phyloP scores from a whole-genome alignment of 23 tunicate genomes.

The Styela clava region DNA sequence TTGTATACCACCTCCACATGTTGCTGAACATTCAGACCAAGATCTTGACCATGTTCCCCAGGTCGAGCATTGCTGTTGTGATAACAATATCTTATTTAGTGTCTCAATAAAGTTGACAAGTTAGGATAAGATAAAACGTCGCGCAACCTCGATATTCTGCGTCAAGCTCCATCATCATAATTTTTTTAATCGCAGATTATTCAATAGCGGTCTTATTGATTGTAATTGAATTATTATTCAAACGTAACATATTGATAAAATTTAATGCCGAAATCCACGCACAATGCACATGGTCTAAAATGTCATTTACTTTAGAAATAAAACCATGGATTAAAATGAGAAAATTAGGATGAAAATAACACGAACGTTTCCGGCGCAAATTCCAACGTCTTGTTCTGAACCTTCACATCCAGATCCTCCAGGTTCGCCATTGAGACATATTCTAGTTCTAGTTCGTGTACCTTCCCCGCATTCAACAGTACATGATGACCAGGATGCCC shows the following conservation, averaged over 20 bases:
- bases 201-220: too few relatives aligned
- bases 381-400: constrained; percentile 4
- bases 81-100: too few relatives aligned
- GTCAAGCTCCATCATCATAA: not conserved
- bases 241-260: too few relatives aligned
- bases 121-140: not conserved
- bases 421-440: constrained; percentile 34
- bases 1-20: constrained; percentile 58
- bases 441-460: constrained; percentile 32
- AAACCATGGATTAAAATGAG: too few relatives aligned
- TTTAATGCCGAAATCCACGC: too few relatives aligned
- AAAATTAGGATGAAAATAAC: too few relatives aligned
- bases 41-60: constrained; percentile 69
- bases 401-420: constrained; percentile 70
- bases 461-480: constrained; percentile 47
- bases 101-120: too few relatives aligned
- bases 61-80: constrained; percentile 56
- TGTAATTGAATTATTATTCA: too few relatives aligned
- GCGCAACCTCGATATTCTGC: not conserved
- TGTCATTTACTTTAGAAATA: too few relatives aligned
- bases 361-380: constrained; percentile 44
- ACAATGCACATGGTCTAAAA: too few relatives aligned
- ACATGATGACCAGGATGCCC: constrained; percentile 47
- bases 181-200: too few relatives aligned
- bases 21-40: constrained; percentile 42